Percentiles rank a stretch among this genome's conserved stretches.
Conservation (phyloP, 2,113 vertebrate species). For the Maccullochella peelii region DNA sequence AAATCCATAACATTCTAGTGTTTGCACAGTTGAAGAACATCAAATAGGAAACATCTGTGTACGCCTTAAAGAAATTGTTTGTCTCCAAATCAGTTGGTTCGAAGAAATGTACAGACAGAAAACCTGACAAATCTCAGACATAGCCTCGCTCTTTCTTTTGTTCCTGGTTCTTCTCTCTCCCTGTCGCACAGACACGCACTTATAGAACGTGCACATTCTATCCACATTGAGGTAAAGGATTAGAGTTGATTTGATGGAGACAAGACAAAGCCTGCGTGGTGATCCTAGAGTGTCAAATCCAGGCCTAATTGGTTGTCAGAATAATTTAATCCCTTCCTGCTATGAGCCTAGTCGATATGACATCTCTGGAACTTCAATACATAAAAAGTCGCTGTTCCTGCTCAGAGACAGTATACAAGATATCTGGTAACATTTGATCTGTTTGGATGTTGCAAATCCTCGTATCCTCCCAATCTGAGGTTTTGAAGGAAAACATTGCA, state of each 20-base stretch:
- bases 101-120: conserved; percentile 9
- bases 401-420: conserved; percentile 36
- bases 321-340: conserved; percentile 67
- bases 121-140: conserved; percentile 26
- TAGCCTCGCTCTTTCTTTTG: background rate
- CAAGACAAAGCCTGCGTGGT: conserved; percentile 51
- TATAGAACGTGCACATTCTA: conserved; percentile 23
- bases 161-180: conserved; percentile 15
- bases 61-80: conserved; percentile 32
- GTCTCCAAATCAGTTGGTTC: conserved; percentile 8
- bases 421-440: conserved; percentile 41
- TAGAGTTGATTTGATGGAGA: conserved; percentile 69
- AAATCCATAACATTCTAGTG: conserved; percentile 21
- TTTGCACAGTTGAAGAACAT: conserved; percentile 32
- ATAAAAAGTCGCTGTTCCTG: conserved; percentile 21
- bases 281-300: conserved; percentile 66
- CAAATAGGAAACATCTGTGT: conserved; percentile 9
- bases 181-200: background rate
- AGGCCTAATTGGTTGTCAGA: conserved; percentile 79
- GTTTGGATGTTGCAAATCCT: conserved; percentile 47
- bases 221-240: conserved; percentile 64
- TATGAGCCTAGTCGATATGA: conserved; percentile 47
- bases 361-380: conserved; percentile 58
- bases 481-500: background rate
- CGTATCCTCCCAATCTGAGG: conserved; percentile 1